A percentile compares a stretch with the other conserved stretches of the same genome.
These are phyloP conservation scores for Oligia latruncula DNA, from an alignment of 2,888 invertebrate species.

Conservation along the genomic window DNA sequence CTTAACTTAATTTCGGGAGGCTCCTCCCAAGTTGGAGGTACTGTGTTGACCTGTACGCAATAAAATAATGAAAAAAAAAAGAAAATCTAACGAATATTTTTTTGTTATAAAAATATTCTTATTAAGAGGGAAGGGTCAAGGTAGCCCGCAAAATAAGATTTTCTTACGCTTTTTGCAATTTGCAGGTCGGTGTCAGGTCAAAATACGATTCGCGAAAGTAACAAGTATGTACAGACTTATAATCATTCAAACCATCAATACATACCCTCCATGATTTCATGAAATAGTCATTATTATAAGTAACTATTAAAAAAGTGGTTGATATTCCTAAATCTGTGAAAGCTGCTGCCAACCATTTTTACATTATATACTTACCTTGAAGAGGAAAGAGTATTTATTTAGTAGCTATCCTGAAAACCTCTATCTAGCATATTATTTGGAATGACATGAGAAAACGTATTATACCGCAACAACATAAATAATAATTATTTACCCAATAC, in stretches of 20 bases:
- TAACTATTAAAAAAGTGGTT: background rate
- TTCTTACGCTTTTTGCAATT: background rate
- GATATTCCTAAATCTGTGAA: background rate
- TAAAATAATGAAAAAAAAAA: constrained; percentile 27
- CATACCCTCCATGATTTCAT: background rate
- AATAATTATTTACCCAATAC: constrained; percentile 27
- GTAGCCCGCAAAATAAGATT: background rate
- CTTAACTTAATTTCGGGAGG: constrained; percentile 63
- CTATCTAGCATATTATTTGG: constrained; percentile 9
- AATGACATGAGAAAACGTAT: constrained; percentile 12
- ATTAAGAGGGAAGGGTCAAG: too few species aligned
- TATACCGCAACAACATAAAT: background rate
- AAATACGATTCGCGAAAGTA: background rate
- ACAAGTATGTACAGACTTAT: background rate
- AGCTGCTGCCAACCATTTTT: background rate
- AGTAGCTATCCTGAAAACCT: background rate
- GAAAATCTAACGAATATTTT: background rate
- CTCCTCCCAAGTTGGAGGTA: constrained; percentile 12
- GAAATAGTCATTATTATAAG: background rate
- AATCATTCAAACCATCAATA: background rate
- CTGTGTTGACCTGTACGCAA: constrained; percentile 43
- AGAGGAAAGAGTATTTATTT: constrained; percentile 4
- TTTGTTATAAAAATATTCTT: background rate
- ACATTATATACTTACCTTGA: background rate
- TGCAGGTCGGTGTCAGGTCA: background rate